These are phyloP conservation scores for Hirundichthys speculiger DNA, from an alignment of 2,113 vertebrate genomes.

Conservation along the genomic window DNA sequence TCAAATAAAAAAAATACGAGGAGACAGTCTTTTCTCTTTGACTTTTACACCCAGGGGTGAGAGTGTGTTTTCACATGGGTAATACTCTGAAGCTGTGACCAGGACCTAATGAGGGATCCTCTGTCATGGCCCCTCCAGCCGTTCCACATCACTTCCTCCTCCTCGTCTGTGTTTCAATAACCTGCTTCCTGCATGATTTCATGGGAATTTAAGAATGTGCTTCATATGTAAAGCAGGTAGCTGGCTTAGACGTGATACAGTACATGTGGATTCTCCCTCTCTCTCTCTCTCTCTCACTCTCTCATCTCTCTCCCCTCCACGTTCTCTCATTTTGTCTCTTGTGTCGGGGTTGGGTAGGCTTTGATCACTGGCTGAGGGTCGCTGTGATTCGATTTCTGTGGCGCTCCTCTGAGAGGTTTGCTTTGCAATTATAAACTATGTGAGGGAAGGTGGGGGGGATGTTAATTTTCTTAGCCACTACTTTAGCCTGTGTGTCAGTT, in stretches of 20 bases:
- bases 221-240: slow-evolving; percentile 76
- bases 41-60: slow-evolving; percentile 53
- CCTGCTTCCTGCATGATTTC: slow-evolving; percentile 70
- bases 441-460: slow-evolving; percentile 44
- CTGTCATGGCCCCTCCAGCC: slow-evolving; percentile 71
- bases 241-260: slow-evolving; percentile 38
- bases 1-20: slow-evolving; percentile 49
- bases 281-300: too few relatives aligned
- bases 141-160: slow-evolving; percentile 69
- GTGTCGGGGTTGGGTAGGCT: slow-evolving; percentile 54
- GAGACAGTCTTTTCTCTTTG: slow-evolving; percentile 59
- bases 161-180: slow-evolving; percentile 55
- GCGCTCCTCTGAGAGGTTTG: slow-evolving; percentile 63
- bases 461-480: slow-evolving; percentile 50
- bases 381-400: slow-evolving; percentile 68
- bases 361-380: slow-evolving; percentile 79
- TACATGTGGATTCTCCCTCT: slow-evolving; percentile 33
- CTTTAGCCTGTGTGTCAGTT: slow-evolving; percentile 34
- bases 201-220: slow-evolving; percentile 73
- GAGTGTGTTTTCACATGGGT: slow-evolving; percentile 60
- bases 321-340: slow-evolving; percentile 38
- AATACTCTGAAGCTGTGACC: slow-evolving; percentile 69
- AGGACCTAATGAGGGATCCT: slow-evolving; percentile 70
- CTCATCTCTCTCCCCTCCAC: slow-evolving; percentile 5
- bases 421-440: slow-evolving; percentile 61